Conservation (phyloP, 2,797 vertebrate species). For the Muscicapa striata region DNA sequence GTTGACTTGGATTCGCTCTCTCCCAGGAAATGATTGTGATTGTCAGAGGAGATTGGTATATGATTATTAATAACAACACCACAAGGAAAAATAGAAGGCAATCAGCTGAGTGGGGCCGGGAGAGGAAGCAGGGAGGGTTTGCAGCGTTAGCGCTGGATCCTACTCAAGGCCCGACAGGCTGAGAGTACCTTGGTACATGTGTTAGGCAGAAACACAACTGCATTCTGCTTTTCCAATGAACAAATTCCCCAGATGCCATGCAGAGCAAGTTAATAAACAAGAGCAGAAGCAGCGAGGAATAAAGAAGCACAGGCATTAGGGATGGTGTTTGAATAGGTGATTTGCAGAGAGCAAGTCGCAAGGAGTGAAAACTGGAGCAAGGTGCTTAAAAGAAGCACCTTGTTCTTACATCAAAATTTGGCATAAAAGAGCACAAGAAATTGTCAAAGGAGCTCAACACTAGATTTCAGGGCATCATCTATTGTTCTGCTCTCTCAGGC, state of each 20-base stretch:
- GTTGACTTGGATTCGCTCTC: constrained; percentile 48
- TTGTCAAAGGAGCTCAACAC: not conserved
- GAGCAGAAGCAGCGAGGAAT: not conserved
- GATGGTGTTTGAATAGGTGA: not conserved
- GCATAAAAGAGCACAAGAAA: not conserved
- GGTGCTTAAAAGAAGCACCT: not conserved
- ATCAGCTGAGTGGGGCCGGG: constrained; percentile 13
- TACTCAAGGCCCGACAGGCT: constrained; percentile 35
- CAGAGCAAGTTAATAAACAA: constrained; percentile 31
- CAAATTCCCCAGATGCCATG: constrained; percentile 17
- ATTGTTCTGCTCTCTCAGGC: not conserved
- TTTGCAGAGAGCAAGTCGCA: not conserved
- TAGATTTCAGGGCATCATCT: not conserved
- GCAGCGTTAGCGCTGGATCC: not conserved
- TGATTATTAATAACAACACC: constrained; percentile 69
- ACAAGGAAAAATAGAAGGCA: constrained; percentile 67
- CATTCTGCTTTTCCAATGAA: constrained; percentile 15
- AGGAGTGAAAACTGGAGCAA: not conserved
- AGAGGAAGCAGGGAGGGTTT: constrained; percentile 45
- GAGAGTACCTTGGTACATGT: not conserved
- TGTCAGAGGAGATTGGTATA: constrained; percentile 67
- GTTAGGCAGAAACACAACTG: not conserved
- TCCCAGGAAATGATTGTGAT: constrained; percentile 66
- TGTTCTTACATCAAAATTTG: not conserved
- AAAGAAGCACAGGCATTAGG: not conserved